These are phyloP conservation scores for Ypsolopha sequella DNA, from an alignment of 2,888 invertebrate genomes.

Conservation along the genomic window DNA sequence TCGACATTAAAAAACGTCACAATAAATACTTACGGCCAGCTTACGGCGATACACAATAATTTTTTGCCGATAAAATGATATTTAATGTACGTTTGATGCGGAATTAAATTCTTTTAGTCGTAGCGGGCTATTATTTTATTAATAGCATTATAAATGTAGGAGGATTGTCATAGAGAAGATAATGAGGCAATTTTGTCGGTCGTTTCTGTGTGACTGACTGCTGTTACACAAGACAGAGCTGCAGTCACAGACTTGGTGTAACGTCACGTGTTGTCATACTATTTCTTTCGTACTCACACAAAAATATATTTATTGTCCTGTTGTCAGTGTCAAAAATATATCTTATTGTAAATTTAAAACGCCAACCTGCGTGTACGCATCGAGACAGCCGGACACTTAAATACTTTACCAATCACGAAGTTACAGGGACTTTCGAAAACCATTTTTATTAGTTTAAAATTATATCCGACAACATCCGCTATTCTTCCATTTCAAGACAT, in stretches of 20 bases:
- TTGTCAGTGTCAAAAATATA: too few relatives aligned
- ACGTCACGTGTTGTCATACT: not conserved
- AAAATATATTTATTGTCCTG: too few relatives aligned
- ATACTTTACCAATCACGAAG: slow-evolving; percentile 18
- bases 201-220: not conserved
- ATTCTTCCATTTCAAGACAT: not conserved
- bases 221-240: not conserved
- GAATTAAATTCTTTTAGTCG: slow-evolving; percentile 39
- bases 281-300: too few relatives aligned
- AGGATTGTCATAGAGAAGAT: slow-evolving; percentile 43
- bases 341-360: too few relatives aligned
- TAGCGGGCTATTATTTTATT: slow-evolving; percentile 50
- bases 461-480: slow-evolving; percentile 1
- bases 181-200: slow-evolving; percentile 47
- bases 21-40: slow-evolving; percentile 22
- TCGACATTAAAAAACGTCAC: slow-evolving; percentile 32
- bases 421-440: slow-evolving; percentile 22
- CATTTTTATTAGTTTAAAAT: slow-evolving; percentile 24
- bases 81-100: slow-evolving; percentile 56
- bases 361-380: too few relatives aligned
- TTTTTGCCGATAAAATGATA: slow-evolving; percentile 53
- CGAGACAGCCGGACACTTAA: too few relatives aligned
- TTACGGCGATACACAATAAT: slow-evolving; percentile 25
- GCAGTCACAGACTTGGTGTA: slow-evolving; percentile 9
- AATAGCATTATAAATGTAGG: slow-evolving; percentile 64